These are phyloP conservation scores for Hippocampus guttulatus DNA, from an alignment of 2,113 vertebrate species.

Conservation along the genomic window DNA sequence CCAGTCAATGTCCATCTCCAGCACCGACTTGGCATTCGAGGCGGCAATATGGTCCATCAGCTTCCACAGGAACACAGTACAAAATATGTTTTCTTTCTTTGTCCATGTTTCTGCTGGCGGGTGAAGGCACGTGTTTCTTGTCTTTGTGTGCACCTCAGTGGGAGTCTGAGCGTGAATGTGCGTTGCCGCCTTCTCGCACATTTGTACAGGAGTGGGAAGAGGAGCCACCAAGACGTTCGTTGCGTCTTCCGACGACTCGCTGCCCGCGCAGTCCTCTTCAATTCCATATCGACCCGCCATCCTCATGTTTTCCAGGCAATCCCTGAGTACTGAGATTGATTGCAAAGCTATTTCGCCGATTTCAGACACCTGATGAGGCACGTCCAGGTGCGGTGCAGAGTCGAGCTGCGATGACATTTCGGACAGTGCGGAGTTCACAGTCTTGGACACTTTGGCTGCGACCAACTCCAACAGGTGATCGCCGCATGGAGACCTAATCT, in stretches of 20 bases:
- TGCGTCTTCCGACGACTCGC: background rate
- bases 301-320: slow-evolving; percentile 4
- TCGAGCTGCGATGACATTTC: background rate
- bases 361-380: slow-evolving; percentile 7
- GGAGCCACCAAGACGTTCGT: background rate
- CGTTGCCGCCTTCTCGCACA: background rate
- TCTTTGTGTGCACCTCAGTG: background rate
- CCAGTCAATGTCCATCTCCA: background rate
- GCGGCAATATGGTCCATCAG: background rate
- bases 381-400: background rate
- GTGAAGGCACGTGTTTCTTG: background rate
- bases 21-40: background rate
- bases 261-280: background rate
- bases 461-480: slow-evolving; percentile 4
- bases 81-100: slow-evolving; percentile 6
- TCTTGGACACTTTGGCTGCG: background rate
- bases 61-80: background rate
- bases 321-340: background rate
- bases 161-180: background rate
- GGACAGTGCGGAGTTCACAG: background rate
- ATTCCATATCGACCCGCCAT: background rate
- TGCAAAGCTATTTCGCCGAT: slow-evolving; percentile 2
- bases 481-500: background rate
- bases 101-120: background rate
- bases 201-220: slow-evolving; percentile 2